These are phyloP conservation scores for Stenotaenia linearis DNA, from an alignment of 2,888 invertebrate genomes.

Conservation along the genomic window DNA sequence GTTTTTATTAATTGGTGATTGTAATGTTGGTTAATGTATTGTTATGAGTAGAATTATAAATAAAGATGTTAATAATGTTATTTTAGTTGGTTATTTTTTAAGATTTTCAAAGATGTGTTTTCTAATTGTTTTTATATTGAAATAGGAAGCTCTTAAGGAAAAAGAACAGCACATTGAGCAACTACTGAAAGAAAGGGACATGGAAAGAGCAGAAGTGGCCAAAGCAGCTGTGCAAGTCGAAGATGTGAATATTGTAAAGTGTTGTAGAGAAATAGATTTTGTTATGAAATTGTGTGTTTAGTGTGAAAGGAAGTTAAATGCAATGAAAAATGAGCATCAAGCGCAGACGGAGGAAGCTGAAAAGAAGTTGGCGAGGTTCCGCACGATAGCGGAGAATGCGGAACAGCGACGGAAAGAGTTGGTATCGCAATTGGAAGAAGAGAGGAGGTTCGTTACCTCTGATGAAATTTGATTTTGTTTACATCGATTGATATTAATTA, in stretches of 20 bases:
- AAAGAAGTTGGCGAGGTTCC: constrained; percentile 52
- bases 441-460: neutral
- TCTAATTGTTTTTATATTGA: constrained; percentile 31
- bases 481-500: neutral
- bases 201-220: constrained; percentile 83
- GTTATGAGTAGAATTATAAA: too few relatives aligned
- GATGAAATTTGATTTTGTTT: neutral
- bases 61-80: too few relatives aligned
- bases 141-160: constrained; percentile 81
- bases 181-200: constrained; percentile 80
- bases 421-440: constrained; percentile 45
- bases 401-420: constrained; percentile 45
- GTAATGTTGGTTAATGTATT: neutral
- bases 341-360: constrained; percentile 53
- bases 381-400: constrained; percentile 44
- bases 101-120: neutral
- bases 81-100: too few relatives aligned
- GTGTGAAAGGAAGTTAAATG: constrained; percentile 45
- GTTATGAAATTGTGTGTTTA: constrained; percentile 38
- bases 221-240: constrained; percentile 75
- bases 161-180: constrained; percentile 92
- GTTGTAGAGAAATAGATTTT: too few relatives aligned
- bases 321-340: constrained; percentile 43
- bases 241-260: constrained; percentile 51
- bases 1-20: neutral